Evolutionary conservation across 2,113 vertebrate genomes (phyloP).

Genomic region (Galbula dea): DNA sequence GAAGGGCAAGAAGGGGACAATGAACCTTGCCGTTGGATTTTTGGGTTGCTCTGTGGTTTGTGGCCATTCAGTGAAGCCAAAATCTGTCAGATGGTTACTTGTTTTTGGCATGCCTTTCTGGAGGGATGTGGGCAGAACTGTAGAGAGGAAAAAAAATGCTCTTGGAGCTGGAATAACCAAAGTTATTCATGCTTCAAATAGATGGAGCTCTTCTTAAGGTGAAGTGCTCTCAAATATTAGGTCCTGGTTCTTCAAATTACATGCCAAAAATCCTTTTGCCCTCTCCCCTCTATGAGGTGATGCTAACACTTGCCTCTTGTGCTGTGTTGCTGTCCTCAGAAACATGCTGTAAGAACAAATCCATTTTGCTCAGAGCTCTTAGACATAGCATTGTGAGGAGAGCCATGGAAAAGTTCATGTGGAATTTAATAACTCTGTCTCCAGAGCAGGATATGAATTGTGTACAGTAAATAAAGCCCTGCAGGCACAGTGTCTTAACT

Average conservation of each 20-base stretch:
- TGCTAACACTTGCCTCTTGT: not conserved
- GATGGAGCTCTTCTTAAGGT: not conserved
- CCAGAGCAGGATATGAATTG: constrained; percentile 63
- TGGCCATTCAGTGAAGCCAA: not conserved
- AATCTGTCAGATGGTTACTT: not conserved
- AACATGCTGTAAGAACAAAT: constrained; percentile 26
- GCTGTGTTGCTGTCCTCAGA: not conserved
- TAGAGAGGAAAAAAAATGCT: not conserved
- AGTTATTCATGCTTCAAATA: not conserved
- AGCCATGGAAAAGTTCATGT: constrained; percentile 18
- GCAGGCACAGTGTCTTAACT: constrained; percentile 35
- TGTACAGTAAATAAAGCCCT: constrained; percentile 61
- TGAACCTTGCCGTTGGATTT: not conserved
- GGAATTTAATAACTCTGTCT: constrained; percentile 51
- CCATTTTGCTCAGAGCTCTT: constrained; percentile 24
- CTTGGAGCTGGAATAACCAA: not conserved
- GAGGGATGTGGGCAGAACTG: not conserved
- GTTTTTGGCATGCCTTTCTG: not conserved
- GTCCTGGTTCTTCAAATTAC: not conserved
- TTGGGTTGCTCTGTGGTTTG: not conserved
- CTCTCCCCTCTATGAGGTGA: not conserved
- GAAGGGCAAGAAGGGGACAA: not conserved
- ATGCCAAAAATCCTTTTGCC: not conserved
- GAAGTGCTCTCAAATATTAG: not conserved
- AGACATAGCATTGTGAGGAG: not conserved